A percentile compares a stretch with the other conserved stretches of the same genome.
Conservation (phyloP, 2,888 invertebrate species). For the Scaptomyza tumidula region DNA sequence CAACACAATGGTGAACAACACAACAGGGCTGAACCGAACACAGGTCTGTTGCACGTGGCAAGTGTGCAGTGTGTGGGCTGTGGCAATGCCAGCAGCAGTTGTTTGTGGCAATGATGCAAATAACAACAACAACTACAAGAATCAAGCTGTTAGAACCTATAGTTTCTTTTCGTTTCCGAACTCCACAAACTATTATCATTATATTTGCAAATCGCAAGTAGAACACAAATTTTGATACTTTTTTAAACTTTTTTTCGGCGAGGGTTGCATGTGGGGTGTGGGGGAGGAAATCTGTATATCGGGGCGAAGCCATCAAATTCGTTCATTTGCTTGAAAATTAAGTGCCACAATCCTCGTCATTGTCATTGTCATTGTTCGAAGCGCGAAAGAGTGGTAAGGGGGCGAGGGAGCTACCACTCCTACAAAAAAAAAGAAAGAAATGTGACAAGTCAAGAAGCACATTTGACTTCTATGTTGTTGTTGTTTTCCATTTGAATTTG, state of each 20-base stretch:
- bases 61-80: conserved; percentile 7
- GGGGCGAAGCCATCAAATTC: conserved; percentile 40
- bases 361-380: conserved; percentile 26
- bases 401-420: background rate
- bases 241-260: too few species aligned
- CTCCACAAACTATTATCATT: too few species aligned
- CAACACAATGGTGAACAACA: conserved; percentile 29
- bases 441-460: conserved; percentile 45
- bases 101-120: background rate
- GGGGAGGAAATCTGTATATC: conserved; percentile 14
- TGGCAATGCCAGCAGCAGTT: background rate
- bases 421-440: too few species aligned
- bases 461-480: conserved; percentile 57
- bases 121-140: background rate
- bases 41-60: conserved; percentile 8
- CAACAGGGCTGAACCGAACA: background rate
- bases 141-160: background rate
- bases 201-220: too few species aligned
- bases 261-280: too few species aligned
- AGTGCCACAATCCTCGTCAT: conserved; percentile 60
- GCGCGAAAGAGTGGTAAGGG: background rate
- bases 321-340: conserved; percentile 51
- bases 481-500: conserved; percentile 73
- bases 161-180: too few species aligned
- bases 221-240: too few species aligned